Base-by-base conservation (phyloP, 1,140 invertebrate species). In the Anastatus disparis region DNA sequence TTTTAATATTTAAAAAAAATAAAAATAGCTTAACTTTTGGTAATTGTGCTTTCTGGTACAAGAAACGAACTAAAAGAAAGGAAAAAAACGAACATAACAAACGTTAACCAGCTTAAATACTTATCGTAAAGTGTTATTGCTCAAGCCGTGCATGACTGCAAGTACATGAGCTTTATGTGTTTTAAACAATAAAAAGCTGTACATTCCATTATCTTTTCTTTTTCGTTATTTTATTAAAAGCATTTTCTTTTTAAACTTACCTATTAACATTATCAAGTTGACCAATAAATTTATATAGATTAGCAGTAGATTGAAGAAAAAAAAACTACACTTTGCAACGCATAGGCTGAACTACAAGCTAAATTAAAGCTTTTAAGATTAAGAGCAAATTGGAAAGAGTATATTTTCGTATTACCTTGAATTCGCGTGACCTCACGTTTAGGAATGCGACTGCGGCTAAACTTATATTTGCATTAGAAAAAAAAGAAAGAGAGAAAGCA, bases 331-430 rank as follows among this genome's bases (percentile, higher is more conserved):
- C n/a, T n/a, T n/a, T n/a, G n/a, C n/a, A n/a, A n/a, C n/a, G 27
- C 6, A 6, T 8, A 44, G 6, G 27, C 22, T 9, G 15, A 46
- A n/a, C 40, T 29, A 17, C n/a, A 12, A 61, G 12, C 46, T 40
- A 42, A 42, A n/a, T 42, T 9, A 9, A 61, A 46, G 40, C 40
- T 40, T 61, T 17, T n/a, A n/a, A n/a, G 40, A 46, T 22, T 27
- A 61, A 12, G 15, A 20, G 22, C 24, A 17, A 27, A n/a, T n/a
- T n/a, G n/a, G n/a, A n/a, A 20, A 3, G 8, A 40, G 40, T 27
- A 46, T 29, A 20, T 44, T 29, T 61, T n/a, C 31, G 59, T 26
- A 15, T 50, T 63, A 63, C 59, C 59, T 63, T 63, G 44, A 26
- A n/a, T n/a, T n/a, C 27, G 22, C 29, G 29, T 35, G 59, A 35